Conservation (phyloP, 2,797 vertebrate species). For the Tamandua tetradactyla region DNA sequence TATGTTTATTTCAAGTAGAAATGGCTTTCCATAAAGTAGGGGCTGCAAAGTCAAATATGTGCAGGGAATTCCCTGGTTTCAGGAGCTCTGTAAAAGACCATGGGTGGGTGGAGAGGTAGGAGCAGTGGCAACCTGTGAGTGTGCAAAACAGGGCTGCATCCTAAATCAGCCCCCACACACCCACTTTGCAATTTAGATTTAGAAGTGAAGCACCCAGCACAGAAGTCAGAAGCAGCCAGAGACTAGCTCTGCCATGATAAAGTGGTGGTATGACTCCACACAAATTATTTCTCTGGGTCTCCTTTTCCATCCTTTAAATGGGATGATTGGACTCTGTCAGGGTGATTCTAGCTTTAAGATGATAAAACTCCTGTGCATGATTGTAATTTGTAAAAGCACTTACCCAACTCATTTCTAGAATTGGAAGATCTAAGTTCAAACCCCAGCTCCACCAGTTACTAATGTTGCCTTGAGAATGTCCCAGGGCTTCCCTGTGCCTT, state of each 20-base stretch:
- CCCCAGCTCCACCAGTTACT: not conserved
- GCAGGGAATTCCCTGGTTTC: not conserved
- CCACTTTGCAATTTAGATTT: not conserved
- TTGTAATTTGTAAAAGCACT: not conserved
- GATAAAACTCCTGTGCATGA: not conserved
- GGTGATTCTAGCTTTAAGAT: not conserved
- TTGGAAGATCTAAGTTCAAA: not conserved
- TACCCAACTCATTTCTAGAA: not conserved
- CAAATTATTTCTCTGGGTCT: not conserved
- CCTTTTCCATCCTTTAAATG: not conserved
- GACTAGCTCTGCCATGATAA: not conserved
- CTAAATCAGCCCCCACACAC: rapidly evolving
- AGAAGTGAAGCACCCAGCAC: not conserved
- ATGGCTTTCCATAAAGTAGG: not conserved
- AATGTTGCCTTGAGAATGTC: not conserved
- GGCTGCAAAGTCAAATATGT: not conserved
- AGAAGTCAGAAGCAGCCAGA: not conserved
- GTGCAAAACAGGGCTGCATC: not conserved
- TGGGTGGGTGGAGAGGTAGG: too few species aligned
- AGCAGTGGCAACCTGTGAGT: rapidly evolving
- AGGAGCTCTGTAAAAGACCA: too few species aligned
- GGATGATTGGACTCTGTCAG: not conserved
- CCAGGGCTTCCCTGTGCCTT: not conserved
- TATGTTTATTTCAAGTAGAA: not conserved
- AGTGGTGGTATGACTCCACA: not conserved